Evolutionary conservation across 2,888 invertebrate species (phyloP), one percentile per base, ranked within the genome.

Genomic region (Steromphala cineraria): DNA sequence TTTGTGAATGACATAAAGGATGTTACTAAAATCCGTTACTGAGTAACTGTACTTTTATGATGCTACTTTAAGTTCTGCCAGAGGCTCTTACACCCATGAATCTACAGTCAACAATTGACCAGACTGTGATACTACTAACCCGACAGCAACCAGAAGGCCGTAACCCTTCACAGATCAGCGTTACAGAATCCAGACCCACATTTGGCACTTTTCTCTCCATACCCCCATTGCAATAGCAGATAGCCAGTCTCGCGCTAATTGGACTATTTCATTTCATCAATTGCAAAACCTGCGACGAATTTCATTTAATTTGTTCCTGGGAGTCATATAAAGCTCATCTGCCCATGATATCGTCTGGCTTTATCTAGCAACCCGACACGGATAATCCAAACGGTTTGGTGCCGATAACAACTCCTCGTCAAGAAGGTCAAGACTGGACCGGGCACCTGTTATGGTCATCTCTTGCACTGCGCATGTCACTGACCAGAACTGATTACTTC

Each of bases 371-470:
- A 71, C 71, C 36, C 71, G 71, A 28, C 71, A 71, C 28, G 71
- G 36, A 21, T 56, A 19, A 24, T 21, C 71, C 71, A 71, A 71
- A 71, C 71, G 36, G 36, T 31, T 19, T 36, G 71, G 40, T 19
- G 28, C 71, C 19, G 71, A 71, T 71, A 71, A 31, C 71, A 19
- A 24, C 71, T 19, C 19, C 4, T 40, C 40, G 71, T 71, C 71
- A 71, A 71, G 40, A 36, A 36, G 71, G 56, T 56, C 24, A 56
- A 8, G 21, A 21, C 36, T 36, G 36, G 40, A 31, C 28, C 71
- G 40, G 71, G 71, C 71, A 71, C 71, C 71, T 71, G 71, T 71
- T 71, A 36, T 71, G 71, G 71, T 19, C 71, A 71, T 71, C 71
- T 71, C 19, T 36, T 31, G 31, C 36, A 71, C 71, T 71, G 40